A percentile compares a stretch with the other conserved stretches of the same genome.
Evolutionary conservation across 2,797 vertebrate genomes (phyloP).

Genomic region (Melanogrammus aeglefinus): DNA sequence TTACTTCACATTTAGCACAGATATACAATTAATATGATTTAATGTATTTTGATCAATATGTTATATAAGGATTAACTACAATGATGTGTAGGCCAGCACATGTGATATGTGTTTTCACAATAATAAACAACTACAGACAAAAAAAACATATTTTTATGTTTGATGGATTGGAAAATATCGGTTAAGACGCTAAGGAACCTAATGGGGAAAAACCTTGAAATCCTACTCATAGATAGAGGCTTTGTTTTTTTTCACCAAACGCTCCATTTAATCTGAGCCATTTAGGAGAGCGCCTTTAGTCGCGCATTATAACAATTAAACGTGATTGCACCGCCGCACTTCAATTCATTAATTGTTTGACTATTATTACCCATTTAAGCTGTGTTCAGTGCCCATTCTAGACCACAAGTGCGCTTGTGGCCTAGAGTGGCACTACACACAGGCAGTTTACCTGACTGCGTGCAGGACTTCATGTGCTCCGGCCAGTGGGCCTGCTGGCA

Average conservation of each 20-base stretch:
- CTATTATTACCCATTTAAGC: not conserved
- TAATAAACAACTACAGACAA: not conserved
- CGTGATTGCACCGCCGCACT: not conserved
- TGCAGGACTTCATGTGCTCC: conserved; percentile 96
- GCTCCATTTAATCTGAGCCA: not conserved
- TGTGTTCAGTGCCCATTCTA: not conserved
- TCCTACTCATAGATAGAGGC: not conserved
- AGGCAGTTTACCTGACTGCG: conserved; percentile 84
- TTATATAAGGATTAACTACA: not conserved
- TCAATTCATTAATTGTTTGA: not conserved
- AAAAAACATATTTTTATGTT: not conserved
- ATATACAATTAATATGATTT: not conserved
- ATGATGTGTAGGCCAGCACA: not conserved
- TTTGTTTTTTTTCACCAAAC: not conserved
- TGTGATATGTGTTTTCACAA: not conserved
- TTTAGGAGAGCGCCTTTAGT: not conserved
- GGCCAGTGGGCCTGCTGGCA: conserved; percentile 97
- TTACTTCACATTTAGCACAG: not conserved
- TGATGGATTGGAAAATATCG: not conserved
- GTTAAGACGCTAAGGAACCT: not conserved
- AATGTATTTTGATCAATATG: not conserved
- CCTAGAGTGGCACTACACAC: not conserved
- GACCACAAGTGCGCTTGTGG: not conserved
- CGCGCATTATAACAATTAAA: not conserved
- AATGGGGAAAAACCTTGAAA: not conserved